Base-by-base conservation (phyloP, 2,888 invertebrate species). In the Eubasilissa splendida region DNA sequence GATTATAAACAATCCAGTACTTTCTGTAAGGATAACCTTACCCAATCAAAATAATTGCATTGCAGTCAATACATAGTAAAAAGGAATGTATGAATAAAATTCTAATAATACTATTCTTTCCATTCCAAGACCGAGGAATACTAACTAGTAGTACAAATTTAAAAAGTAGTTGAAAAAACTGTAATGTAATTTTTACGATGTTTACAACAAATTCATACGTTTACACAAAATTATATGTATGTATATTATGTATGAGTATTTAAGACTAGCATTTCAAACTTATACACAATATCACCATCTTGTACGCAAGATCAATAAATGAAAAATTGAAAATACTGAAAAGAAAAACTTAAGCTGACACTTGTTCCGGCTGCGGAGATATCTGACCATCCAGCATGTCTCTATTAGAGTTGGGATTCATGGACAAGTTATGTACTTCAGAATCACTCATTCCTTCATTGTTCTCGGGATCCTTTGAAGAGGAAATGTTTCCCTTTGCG, bases 401-500 rank as follows among this genome's bases (percentile, higher is more conserved):
- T 56, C 78, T 54, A n/a, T 31, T 79, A 42, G 56, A 14, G 50
- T 70, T 66, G n/a, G 77, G 59, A 58, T 66, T 79, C 56, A 84
- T 79, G 14, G 82, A 80, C 50, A 83, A 71, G 70, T 82, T 82
- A 31, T 84, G 83, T 42, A 79, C 74, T 60, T 82, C 83, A 11
- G 77, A 79, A 65, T 83, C 82, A 58, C 65, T 68, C 11, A 14
- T 42, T 33, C 14, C 53, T 3, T 58, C 50, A 31, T 70, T 68
- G n/a, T 22, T 42, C 89, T 77, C 88, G 50, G 22, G 60, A 8
- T 70, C 75, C 53, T 81, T 76, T 14, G 9, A 73, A 84, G 89
- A 89, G 3, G 88, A 86, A 84, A 88, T 89, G 84, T 88, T 89
- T 1, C 89, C 89, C 88, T 90, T 87, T 8, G 89, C 88, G 12